phyloP scores from a whole-genome alignment of 2,888 invertebrate genomes.

The Rhaphigaster nebulosa region DNA sequence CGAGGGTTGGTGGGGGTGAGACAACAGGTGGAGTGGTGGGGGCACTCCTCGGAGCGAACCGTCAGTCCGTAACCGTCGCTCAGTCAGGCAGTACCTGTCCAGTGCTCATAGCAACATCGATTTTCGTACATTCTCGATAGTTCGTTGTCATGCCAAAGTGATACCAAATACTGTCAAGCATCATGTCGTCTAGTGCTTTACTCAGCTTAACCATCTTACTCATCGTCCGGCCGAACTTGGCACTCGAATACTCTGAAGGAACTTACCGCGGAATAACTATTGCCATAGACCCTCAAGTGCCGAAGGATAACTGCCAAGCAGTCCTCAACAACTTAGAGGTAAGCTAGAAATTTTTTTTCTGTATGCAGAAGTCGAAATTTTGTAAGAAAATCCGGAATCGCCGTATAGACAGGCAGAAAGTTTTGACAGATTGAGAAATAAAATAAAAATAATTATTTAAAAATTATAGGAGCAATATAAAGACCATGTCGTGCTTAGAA shows the following conservation, averaged over 20 bases:
- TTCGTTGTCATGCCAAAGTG: slow-evolving; percentile 41
- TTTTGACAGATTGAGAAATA: neutral
- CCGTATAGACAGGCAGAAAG: neutral
- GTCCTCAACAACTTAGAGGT: slow-evolving; percentile 71
- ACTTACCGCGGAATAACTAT: slow-evolving; percentile 71
- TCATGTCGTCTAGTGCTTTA: slow-evolving; percentile 26
- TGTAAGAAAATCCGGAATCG: neutral
- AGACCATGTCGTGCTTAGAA: neutral
- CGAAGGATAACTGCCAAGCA: slow-evolving; percentile 69
- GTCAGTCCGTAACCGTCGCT: slow-evolving; percentile 31
- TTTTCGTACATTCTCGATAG: neutral
- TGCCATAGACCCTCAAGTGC: slow-evolving; percentile 70
- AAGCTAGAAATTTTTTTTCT: slow-evolving; percentile 64
- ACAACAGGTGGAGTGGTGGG: slow-evolving; percentile 53
- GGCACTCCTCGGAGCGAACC: neutral
- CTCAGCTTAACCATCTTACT: neutral
- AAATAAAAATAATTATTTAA: neutral
- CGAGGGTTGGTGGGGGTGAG: slow-evolving; percentile 35
- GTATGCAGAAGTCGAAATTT: neutral
- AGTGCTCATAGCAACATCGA: neutral
- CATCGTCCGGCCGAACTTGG: neutral
- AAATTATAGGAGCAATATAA: neutral
- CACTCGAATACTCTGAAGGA: slow-evolving; percentile 60
- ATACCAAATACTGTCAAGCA: neutral
- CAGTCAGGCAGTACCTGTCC: neutral